These are phyloP conservation scores for Agapornis canus DNA, from an alignment of 2,797 vertebrate genomes.

Conservation along the genomic window DNA sequence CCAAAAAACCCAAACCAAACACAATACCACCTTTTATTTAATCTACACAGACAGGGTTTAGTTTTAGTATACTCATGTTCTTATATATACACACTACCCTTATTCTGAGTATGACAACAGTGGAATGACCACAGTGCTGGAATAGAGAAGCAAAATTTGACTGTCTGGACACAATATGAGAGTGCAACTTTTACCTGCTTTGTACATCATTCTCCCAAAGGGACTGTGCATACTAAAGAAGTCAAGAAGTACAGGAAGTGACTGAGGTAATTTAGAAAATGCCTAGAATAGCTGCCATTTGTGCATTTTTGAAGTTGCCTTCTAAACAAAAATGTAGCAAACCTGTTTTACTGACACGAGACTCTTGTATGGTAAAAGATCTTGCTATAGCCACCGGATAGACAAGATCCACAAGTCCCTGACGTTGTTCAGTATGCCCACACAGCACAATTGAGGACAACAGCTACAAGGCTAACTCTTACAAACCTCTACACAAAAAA, in stretches of 20 bases:
- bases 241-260: not conserved
- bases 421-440: rapidly evolving
- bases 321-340: not conserved
- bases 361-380: not conserved
- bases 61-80: not conserved
- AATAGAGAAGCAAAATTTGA: not conserved
- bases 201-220: not conserved
- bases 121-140: not conserved
- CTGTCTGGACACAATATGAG: not conserved
- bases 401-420: not conserved
- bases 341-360: not conserved
- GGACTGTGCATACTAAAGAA: not conserved
- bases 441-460: not conserved
- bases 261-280: not conserved
- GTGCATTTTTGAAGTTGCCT: not conserved
- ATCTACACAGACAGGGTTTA: not conserved
- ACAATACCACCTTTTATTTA: not conserved
- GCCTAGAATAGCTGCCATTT: not conserved
- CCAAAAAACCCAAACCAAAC: too few species aligned
- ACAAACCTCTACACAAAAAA: rapidly evolving
- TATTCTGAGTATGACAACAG: not conserved
- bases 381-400: not conserved
- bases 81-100: not conserved
- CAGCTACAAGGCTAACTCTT: not conserved
- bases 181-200: not conserved